Conservation (phyloP, 2,113 vertebrate genomes). For the Megalops atlanticus region DNA sequence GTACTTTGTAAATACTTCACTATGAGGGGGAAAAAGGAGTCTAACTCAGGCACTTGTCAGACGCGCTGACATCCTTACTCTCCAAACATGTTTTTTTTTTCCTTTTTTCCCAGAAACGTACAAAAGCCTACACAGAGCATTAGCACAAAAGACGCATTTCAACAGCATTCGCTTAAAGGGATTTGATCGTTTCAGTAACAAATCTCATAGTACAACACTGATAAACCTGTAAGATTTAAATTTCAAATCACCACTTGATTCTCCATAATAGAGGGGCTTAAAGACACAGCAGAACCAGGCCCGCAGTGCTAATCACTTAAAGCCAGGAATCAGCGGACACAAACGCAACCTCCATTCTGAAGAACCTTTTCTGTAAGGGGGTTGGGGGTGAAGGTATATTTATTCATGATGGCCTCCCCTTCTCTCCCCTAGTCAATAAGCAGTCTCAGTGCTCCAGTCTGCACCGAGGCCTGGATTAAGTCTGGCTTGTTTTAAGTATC, state of each 20-base stretch:
- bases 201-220: conserved; percentile 12
- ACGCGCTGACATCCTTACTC: not conserved
- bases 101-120: not conserved
- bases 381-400: too few species aligned
- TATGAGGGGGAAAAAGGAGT: not conserved
- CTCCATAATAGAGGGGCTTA: conserved; percentile 21
- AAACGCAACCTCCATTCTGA: not conserved
- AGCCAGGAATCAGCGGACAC: not conserved
- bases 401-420: not conserved
- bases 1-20: conserved; percentile 12
- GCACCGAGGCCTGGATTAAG: conserved; percentile 55
- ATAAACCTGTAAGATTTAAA: conserved; percentile 28
- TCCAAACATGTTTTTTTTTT: not conserved
- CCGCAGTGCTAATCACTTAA: conserved; percentile 17
- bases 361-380: not conserved
- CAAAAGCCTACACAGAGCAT: conserved; percentile 24
- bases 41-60: conserved; percentile 16
- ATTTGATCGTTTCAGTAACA: conserved; percentile 16
- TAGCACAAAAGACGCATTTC: conserved; percentile 20
- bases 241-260: conserved; percentile 30
- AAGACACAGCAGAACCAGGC: not conserved
- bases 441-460: conserved; percentile 42
- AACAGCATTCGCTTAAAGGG: conserved; percentile 17
- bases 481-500: conserved; percentile 59
- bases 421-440: conserved; percentile 40